These are phyloP conservation scores for Chaetophractus vellerosus DNA, from an alignment of 2,797 vertebrate species.

Conservation along the genomic window DNA sequence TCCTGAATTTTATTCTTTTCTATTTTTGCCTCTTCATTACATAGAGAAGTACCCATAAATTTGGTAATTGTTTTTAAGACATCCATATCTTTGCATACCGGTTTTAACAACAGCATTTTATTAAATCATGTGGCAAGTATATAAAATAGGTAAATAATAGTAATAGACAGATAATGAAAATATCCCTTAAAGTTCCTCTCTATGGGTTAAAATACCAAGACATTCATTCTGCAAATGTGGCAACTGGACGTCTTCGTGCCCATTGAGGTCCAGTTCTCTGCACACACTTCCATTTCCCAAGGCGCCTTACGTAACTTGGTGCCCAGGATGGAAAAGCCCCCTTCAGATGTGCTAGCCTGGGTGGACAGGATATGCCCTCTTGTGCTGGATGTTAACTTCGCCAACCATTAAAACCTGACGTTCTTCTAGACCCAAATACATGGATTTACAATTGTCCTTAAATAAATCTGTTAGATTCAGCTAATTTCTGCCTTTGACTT, in stretches of 20 bases:
- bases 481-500: constrained; percentile 1
- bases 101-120: background rate
- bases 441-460: constrained; percentile 43
- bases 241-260: background rate
- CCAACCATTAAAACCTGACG: background rate
- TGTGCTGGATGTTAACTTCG: background rate
- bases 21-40: background rate
- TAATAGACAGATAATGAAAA: background rate
- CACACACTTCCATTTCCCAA: background rate
- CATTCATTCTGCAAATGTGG: background rate
- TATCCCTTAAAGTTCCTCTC: background rate
- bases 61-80: background rate
- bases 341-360: background rate
- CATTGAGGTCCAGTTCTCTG: background rate
- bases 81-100: background rate
- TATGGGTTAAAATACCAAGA: background rate
- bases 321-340: accelerated
- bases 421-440: background rate
- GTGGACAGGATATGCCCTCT: background rate
- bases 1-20: background rate
- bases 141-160: background rate
- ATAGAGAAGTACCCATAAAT: background rate
- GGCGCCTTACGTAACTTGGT: accelerated
- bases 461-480: background rate
- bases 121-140: background rate